phyloP scores from a whole-genome alignment of 2,888 invertebrate species.

The Hedychridium roseum region DNA sequence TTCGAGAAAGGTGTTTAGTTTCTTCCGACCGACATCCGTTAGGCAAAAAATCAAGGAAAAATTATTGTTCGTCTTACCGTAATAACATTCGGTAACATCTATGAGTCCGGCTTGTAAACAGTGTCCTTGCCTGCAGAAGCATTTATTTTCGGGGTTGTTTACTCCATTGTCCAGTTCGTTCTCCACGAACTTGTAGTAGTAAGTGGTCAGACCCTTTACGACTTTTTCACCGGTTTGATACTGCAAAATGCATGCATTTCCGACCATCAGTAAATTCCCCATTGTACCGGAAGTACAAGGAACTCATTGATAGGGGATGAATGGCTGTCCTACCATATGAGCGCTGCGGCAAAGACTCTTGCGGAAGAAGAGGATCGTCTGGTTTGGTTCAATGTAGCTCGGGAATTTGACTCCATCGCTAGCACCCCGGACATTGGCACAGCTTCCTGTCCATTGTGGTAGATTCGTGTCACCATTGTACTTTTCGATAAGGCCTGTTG shows the following conservation, averaged over 20 bases:
- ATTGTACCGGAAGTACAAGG: slow-evolving; percentile 1
- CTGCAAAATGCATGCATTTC: slow-evolving; percentile 58
- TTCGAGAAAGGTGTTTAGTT: too few species aligned
- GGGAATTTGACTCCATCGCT: slow-evolving; percentile 89
- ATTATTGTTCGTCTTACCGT: slow-evolving; percentile 65
- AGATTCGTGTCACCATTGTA: slow-evolving; percentile 77
- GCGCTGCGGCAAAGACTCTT: slow-evolving; percentile 88
- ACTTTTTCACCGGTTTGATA: slow-evolving; percentile 70
- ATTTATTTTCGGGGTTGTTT: slow-evolving; percentile 76
- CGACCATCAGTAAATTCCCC: slow-evolving; percentile 4
- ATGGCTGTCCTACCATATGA: slow-evolving; percentile 70
- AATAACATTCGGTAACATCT: slow-evolving; percentile 88
- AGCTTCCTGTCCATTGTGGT: slow-evolving; percentile 83
- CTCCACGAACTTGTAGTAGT: slow-evolving; percentile 79
- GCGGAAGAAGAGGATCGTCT: slow-evolving; percentile 78
- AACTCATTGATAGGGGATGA: slow-evolving; percentile 3
- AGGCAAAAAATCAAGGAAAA: too few species aligned
- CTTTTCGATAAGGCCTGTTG: slow-evolving; percentile 78
- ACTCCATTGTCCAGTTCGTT: slow-evolving; percentile 82
- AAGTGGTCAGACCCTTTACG: slow-evolving; percentile 72
- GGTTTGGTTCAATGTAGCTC: slow-evolving; percentile 74
- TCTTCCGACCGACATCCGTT: too few species aligned
- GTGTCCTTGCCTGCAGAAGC: slow-evolving; percentile 79
- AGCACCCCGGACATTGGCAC: slow-evolving; percentile 78
- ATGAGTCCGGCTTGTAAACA: slow-evolving; percentile 80